Conservation (phyloP, 2,888 invertebrate species). For the Limnephilus lunatus region DNA sequence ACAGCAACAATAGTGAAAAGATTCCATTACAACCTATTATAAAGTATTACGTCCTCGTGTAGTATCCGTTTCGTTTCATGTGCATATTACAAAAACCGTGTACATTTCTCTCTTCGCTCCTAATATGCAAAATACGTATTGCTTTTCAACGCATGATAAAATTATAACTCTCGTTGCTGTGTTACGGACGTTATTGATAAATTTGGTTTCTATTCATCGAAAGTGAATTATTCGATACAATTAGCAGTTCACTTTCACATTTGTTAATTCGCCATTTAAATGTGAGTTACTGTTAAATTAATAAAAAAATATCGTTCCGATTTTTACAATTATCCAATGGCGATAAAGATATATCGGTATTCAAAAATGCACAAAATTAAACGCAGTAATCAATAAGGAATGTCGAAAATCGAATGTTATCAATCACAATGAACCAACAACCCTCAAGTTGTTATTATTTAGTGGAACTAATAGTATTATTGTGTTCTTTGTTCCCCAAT, state of each 20-base stretch:
- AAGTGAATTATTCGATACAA: not conserved
- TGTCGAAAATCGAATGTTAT: not conserved
- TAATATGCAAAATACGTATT: not conserved
- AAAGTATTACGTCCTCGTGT: not conserved
- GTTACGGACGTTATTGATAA: not conserved
- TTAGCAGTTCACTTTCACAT: conserved; percentile 7
- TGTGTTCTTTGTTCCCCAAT: not conserved
- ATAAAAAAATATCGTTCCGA: not conserved
- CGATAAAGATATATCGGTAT: not conserved
- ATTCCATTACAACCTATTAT: not conserved
- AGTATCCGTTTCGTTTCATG: not conserved
- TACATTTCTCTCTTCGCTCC: not conserved
- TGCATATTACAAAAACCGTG: not conserved
- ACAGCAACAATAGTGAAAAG: not conserved
- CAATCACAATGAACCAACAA: not conserved
- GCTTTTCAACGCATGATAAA: not conserved
- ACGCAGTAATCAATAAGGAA: not conserved
- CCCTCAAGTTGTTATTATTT: not conserved
- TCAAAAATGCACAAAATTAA: not conserved
- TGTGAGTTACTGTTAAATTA: not conserved
- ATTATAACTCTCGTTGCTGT: not conserved
- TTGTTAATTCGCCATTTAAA: conserved; percentile 2
- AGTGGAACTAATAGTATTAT: not conserved
- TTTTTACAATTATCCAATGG: not conserved
- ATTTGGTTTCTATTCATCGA: not conserved